Evolutionary conservation across 1,140 invertebrate genomes (phyloP), one percentile per base, ranked within the genome.

Genomic region (Plutomurus gul): DNA sequence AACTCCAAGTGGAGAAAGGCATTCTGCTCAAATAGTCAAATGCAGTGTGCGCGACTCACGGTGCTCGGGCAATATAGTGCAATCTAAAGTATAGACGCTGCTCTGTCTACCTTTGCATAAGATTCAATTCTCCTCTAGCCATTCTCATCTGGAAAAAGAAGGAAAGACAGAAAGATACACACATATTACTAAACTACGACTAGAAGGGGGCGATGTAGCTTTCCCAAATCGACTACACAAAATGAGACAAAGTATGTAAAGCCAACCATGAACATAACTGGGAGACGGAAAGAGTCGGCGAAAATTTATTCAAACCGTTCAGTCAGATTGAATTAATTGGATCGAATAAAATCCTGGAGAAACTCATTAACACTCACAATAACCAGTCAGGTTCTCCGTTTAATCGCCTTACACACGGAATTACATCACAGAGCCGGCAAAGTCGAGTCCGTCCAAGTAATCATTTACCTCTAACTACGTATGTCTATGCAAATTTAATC

Each of bases 331-430:
- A 80, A 80, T 80, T 80, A 80, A 80, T 80, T 80, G 79, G 79
- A 80, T 80, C 74, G 51, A 80, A 76, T 72, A 49, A 80, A 80
- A 80, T 80, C 74, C 79, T 30, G 74, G 79, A 76, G 79, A 80
- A 80, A 80, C 79, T 80, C 79, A 80, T 80, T 76, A 80, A 76
- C 79, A 80, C 79, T 76, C 79, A 80, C 79, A 80, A 80, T 80
- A 76, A 75, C 78, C 51, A 75, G 73, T 37, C 72, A 37, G 36
- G 36, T 75, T 79, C 30, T 39, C 73, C 22, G 40, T 75, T 75
- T 75, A 78, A 78, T 78, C 77, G 49, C 49, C 77, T 78, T 78
- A 78, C 77, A 78, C 71, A 71, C 43, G 27, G 77, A 78, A 78
- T 78, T 78, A 78, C 71, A 78, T 74, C 43, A 43, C 27, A 65